Percentiles rank a stretch among this genome's conserved stretches.
These are phyloP conservation scores for Apogon talboti DNA, from an alignment of 2,797 vertebrate species.

Conservation along the genomic window DNA sequence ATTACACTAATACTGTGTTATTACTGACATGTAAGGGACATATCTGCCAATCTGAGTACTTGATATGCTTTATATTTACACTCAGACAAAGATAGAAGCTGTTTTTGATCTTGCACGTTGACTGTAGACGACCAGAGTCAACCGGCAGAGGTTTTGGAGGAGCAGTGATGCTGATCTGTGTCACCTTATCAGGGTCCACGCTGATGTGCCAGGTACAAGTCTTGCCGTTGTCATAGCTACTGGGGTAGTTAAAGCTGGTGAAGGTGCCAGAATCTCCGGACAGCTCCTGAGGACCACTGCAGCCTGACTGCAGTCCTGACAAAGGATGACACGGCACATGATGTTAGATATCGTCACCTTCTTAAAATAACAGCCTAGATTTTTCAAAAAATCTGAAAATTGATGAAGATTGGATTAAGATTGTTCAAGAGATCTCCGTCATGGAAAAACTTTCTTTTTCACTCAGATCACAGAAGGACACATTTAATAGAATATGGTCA, in stretches of 20 bases:
- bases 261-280: slow-evolving; percentile 78
- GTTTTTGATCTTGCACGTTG: too few species aligned
- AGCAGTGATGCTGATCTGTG: neutral
- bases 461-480: too few species aligned
- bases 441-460: neutral
- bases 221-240: slow-evolving; percentile 77
- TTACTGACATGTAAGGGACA: too few species aligned
- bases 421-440: neutral
- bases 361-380: too few species aligned
- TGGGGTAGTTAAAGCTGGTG: slow-evolving; percentile 81
- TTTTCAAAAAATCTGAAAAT: too few species aligned
- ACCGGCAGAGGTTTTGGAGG: neutral
- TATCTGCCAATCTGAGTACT: too few species aligned
- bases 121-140: too few species aligned
- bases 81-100: too few species aligned
- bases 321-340: neutral
- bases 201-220: slow-evolving; percentile 84
- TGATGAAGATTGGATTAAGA: neutral
- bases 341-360: neutral
- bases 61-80: too few species aligned
- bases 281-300: slow-evolving; percentile 72
- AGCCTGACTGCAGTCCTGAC: slow-evolving; percentile 61
- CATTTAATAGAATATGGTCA: too few species aligned
- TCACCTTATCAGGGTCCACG: slow-evolving; percentile 83
- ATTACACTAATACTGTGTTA: too few species aligned